Evolutionary conservation across 2,113 vertebrate species (phyloP), one percentile per base, ranked within the genome.

Genomic region (Ranitomeya imitator): DNA sequence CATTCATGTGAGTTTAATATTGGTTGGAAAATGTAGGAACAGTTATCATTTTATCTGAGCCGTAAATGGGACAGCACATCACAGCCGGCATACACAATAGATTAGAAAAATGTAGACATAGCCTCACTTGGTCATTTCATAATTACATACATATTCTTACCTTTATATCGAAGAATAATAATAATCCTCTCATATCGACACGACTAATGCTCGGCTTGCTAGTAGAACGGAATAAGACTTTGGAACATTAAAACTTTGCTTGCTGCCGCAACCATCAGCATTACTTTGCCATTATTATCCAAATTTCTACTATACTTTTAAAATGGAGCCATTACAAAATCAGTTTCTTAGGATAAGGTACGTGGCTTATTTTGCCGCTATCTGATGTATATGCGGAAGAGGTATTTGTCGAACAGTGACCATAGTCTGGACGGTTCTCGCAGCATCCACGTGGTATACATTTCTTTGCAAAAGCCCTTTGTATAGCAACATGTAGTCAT

Each of bases 1-100:
- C 26, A 45, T 37, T 74, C 71, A 51, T 74, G 71, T 51, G 31
- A 37, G 31, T 9, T 69, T 73, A 71, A 71, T 71, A 14, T 37
- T 73, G 71, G 71, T 74, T 74, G 7, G 16, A 74, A 45, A 45
- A 45, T 45, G 71, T 31, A 51, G 37, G 31, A 16, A 9, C 45
- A 51, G 37, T 74, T 51, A 45, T 74, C 15, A 51, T 74, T 74
- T 74, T 51, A 74, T 74, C 31, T 19, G 71, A 74, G 71, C 37
- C 45, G 14, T 74, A 74, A 74, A 73, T 73, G 31, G 69, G 9
- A 37, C 71, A 51, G 71, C 37, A 74, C 71, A 74, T 74, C 71
- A 74, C 16, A 74, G 71, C 71, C 71, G 7, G 31, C 16, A 9
- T 18, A 18, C 31, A 74, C 71, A 74, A 74, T 18, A 51, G 71